phyloP scores from a whole-genome alignment of 2,113 vertebrate species.

The Gila orcuttii region DNA sequence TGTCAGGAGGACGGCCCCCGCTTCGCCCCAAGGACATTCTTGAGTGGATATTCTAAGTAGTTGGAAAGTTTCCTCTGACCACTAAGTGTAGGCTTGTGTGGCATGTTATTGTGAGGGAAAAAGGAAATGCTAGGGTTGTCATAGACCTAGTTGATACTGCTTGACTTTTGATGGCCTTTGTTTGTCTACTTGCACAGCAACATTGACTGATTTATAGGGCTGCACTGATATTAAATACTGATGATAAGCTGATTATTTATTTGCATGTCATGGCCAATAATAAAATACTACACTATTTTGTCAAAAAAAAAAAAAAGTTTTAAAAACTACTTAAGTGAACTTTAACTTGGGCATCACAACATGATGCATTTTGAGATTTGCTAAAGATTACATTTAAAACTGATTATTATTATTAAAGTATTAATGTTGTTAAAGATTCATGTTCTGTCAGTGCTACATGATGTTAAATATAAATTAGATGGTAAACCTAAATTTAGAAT shows the following conservation, averaged over 20 bases:
- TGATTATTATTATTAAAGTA: background rate
- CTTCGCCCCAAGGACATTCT: conserved; percentile 19
- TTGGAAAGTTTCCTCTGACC: conserved; percentile 5
- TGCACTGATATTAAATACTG: background rate
- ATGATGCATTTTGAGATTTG: background rate
- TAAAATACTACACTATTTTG: background rate
- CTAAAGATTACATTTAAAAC: no score
- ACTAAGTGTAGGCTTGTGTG: conserved; percentile 21
- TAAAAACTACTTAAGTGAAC: background rate
- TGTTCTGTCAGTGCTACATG: no score
- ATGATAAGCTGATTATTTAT: background rate
- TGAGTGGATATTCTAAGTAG: conserved; percentile 13
- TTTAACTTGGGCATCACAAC: background rate
- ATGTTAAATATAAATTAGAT: no score
- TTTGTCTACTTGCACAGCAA: background rate
- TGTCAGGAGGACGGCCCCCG: conserved; percentile 4
- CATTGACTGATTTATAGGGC: background rate
- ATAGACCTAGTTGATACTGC: background rate
- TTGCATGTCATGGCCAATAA: background rate
- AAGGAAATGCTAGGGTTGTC: conserved; percentile 14
- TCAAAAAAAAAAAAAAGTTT: background rate
- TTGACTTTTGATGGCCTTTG: background rate
- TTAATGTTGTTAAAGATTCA: no score
- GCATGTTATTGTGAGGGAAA: conserved; percentile 20
- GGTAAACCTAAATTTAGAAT: no score